phyloP scores from a whole-genome alignment of 2,888 invertebrate species.

The Brachyptera putata region DNA sequence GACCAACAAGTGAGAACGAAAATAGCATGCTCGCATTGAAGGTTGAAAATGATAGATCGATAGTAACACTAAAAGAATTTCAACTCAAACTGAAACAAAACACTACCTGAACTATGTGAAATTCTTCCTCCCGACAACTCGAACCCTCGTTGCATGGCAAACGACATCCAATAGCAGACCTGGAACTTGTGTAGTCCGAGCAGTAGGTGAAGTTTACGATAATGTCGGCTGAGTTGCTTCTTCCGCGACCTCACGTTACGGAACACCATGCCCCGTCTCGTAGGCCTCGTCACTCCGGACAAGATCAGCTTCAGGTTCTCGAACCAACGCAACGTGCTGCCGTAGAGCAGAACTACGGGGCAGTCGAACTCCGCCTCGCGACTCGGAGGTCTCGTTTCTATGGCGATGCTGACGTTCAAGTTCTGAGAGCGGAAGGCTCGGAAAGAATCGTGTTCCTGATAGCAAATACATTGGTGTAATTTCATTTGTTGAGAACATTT shows the following conservation, averaged over 20 bases:
- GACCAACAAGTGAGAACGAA: too few species aligned
- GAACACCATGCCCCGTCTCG: conserved; percentile 85
- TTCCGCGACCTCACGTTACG: conserved; percentile 78
- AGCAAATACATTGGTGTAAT: not conserved
- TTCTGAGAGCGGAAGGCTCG: conserved; percentile 89
- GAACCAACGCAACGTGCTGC: conserved; percentile 91
- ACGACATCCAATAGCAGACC: conserved; percentile 97
- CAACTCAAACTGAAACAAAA: too few species aligned
- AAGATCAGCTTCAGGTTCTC: conserved; percentile 91
- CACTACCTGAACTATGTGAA: conserved; percentile 68
- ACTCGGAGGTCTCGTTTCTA: conserved; percentile 66
- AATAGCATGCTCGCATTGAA: too few species aligned
- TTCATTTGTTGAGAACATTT: too few species aligned
- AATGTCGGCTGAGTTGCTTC: conserved; percentile 89
- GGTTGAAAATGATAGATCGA: too few species aligned
- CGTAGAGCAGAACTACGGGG: conserved; percentile 78
- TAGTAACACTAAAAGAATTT: too few species aligned
- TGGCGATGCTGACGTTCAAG: conserved; percentile 68
- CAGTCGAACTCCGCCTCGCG: conserved; percentile 54
- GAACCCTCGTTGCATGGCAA: conserved; percentile 88
- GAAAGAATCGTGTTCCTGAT: conserved; percentile 86
- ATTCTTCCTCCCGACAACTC: conserved; percentile 78
- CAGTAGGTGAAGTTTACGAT: conserved; percentile 78
- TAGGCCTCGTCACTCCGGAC: conserved; percentile 90
- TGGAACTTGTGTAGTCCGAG: conserved; percentile 74